phyloP scores from a whole-genome alignment of 2,113 vertebrate species.

The Rhizomys pruinosus region DNA sequence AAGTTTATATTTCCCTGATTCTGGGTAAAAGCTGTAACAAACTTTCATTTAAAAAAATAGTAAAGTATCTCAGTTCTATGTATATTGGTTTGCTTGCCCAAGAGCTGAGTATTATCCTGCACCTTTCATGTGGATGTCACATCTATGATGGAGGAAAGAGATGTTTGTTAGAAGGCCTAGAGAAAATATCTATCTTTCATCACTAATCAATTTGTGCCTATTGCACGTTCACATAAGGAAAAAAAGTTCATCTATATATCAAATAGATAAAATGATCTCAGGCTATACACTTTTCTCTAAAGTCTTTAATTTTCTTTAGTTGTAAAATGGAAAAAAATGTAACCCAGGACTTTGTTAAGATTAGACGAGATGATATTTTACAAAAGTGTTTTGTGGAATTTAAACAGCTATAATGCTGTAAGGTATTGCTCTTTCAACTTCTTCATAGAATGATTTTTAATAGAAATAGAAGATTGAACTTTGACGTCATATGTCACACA shows the following conservation, averaged over 20 bases:
- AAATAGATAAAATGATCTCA: background rate
- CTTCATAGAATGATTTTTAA: background rate
- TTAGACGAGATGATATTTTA: background rate
- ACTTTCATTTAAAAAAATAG: too few species aligned
- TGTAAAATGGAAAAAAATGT: conserved; percentile 24
- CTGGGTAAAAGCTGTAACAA: background rate
- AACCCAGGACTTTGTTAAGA: background rate
- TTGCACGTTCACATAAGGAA: background rate
- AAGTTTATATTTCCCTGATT: background rate
- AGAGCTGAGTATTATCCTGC: background rate
- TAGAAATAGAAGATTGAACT: conserved; percentile 26
- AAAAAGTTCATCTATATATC: background rate
- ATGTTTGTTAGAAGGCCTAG: background rate
- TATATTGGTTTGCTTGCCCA: background rate
- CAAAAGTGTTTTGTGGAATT: background rate
- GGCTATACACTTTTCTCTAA: background rate
- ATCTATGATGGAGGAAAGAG: background rate
- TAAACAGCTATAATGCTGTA: conserved; percentile 16
- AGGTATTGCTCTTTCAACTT: background rate
- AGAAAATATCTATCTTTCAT: background rate
- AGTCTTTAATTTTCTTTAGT: background rate
- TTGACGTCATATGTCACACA: background rate
- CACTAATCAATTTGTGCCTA: background rate
- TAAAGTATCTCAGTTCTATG: background rate
- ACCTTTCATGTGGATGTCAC: background rate